Base-by-base conservation (phyloP, 2,113 vertebrate species). In the Turnix velox region DNA sequence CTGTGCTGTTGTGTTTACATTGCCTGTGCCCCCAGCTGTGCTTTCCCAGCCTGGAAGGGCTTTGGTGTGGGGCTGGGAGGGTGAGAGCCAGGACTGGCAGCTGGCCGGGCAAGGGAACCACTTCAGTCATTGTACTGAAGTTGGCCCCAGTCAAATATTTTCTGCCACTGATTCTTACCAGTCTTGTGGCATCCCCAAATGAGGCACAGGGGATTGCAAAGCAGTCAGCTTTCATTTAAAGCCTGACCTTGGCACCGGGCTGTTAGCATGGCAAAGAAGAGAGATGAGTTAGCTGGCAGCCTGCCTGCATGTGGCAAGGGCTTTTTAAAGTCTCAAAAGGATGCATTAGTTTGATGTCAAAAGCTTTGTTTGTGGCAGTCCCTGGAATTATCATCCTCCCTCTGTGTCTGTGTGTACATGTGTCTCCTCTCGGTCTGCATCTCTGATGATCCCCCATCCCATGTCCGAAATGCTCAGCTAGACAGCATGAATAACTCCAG, bases 201-300 rank as follows among this genome's bases (percentile, higher is more conserved):
- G 84, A 91, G 85, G 67, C 90, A 37, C 78, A 19, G 67, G 94
- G 85, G 78, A 87, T 66, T 91, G 30, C 58, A 82, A 80, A 85
- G 75, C 92, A 91, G 84, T 86, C 94, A 82, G 84, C 85, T 94
- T 83, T 72, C 18, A 0, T 93, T 87, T 94, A 72, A 85, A 95
- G 71, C 87, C 91, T 93, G 90, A 91, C 94, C 90, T 95, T 95
- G 96, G 92, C 94, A 94, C 61, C 57, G n/a, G 78, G 71, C 95
- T 89, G 81, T 62, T 65, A 65, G 57, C 84, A 52, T 89, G 92
- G 92, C 94, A 91, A 61, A 71, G 67, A 72, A 33, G 74, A 84
- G 87, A 46, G 71, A 89, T 85, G 92, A 91, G 84, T 84, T 85
- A 80, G 92, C 78, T 96, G 94, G 93, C 92, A 92, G 84, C 55